Percentiles rank a stretch among this genome's conserved stretches.
phyloP scores from a whole-genome alignment of 2,797 vertebrate species.

The Hippoglossus hippoglossus region DNA sequence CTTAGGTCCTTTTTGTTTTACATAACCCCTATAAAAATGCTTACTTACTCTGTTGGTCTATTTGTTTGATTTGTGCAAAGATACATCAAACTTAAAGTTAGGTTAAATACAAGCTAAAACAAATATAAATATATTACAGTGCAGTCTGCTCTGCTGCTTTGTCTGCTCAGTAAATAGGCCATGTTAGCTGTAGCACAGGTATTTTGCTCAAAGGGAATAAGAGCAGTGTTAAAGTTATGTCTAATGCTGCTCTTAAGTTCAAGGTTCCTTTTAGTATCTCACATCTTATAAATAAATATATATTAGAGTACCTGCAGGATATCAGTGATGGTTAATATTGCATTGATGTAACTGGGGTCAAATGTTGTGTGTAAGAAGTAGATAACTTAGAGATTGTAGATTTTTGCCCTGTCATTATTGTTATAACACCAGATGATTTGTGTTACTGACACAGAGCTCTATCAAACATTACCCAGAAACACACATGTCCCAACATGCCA shows the following conservation, averaged over 20 bases:
- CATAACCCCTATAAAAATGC: not conserved
- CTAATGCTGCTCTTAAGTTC: constrained; percentile 25
- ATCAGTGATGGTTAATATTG: constrained; percentile 16
- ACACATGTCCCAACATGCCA: constrained; percentile 28
- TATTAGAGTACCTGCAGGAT: not conserved
- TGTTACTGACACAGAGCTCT: constrained; percentile 26
- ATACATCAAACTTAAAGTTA: not conserved
- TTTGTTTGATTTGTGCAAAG: constrained; percentile 1
- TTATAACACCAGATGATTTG: constrained; percentile 35
- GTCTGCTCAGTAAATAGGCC: constrained; percentile 20
- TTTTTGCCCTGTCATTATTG: constrained; percentile 34
- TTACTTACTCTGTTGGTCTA: not conserved
- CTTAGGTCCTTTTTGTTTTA: not conserved
- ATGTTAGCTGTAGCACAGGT: constrained; percentile 4
- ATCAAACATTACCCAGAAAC: constrained; percentile 52
- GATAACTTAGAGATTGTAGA: constrained; percentile 23
- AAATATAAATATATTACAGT: not conserved
- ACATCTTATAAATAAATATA: too few relatives aligned
- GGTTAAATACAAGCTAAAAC: constrained; percentile 1
- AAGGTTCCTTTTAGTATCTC: constrained; percentile 19
- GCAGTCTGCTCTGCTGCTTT: not conserved
- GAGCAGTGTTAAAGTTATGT: constrained; percentile 23
- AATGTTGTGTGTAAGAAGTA: constrained; percentile 15
- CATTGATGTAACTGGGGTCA: constrained; percentile 23
- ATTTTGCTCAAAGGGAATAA: constrained; percentile 21